A percentile compares a stretch with the other conserved stretches of the same genome.
phyloP scores from a whole-genome alignment of 2,113 vertebrate species.

The Bagarius yarrelli region DNA sequence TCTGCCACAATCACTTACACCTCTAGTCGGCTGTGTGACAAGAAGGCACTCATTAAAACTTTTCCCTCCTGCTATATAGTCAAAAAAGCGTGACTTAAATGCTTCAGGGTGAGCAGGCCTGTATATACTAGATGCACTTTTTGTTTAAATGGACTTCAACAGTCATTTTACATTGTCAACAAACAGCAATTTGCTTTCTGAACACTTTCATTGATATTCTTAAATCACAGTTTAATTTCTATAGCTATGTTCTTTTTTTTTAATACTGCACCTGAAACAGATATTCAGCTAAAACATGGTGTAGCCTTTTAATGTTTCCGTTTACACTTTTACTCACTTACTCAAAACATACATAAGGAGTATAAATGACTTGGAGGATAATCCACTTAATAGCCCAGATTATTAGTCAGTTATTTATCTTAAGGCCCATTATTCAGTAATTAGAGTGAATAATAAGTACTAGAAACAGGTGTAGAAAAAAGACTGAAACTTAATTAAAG shows the following conservation, averaged over 20 bases:
- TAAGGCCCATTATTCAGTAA: not conserved
- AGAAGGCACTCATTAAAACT: conserved; percentile 26
- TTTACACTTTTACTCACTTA: not conserved
- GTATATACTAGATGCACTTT: not conserved
- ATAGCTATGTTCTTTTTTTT: not conserved
- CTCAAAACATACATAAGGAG: too few relatives aligned
- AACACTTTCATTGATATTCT: not conserved
- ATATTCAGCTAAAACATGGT: not conserved
- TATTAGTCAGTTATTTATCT: conserved; percentile 6
- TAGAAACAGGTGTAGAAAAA: not conserved
- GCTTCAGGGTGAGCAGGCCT: not conserved
- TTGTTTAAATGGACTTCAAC: not conserved
- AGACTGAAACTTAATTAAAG: too few relatives aligned
- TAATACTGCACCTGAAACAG: not conserved
- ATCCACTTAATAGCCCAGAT: not conserved
- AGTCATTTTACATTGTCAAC: not conserved
- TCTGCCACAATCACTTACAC: conserved; percentile 20
- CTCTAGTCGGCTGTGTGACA: conserved; percentile 28
- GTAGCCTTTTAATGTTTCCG: not conserved
- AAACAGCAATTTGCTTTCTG: not conserved
- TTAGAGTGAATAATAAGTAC: not conserved
- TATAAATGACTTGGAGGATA: not conserved
- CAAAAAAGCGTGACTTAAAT: not conserved
- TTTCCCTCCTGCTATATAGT: conserved; percentile 19
- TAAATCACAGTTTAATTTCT: not conserved